Base-by-base conservation (phyloP, 1,140 invertebrate species). In the Bombus vancouverensis region DNA sequence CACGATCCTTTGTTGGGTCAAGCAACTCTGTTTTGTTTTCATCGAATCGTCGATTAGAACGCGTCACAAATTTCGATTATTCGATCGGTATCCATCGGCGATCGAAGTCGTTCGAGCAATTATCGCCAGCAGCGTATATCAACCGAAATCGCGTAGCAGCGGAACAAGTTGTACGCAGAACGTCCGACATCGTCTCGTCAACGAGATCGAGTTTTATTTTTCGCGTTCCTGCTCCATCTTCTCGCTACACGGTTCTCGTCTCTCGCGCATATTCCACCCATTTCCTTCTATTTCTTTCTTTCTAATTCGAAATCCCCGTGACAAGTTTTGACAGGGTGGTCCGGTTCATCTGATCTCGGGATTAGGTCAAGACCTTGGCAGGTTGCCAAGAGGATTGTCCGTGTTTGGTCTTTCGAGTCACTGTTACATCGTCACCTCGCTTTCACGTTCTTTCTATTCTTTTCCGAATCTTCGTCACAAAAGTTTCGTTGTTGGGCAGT, bases 311-410 rank as follows among this genome's bases (percentile, higher is more conserved):
- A 81, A 62, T 59, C 32, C 59, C 70, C 34, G 42, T 87, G 83
- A 87, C 82, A 87, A 85, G 86, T 87, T 87, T 87, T 87, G 86
- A 87, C 86, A 87, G 82, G 83, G 76, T 47, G 76, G 76, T 71
- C 44, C 77, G 47, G 77, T 44, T 85, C 76, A 76, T 87, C 82
- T 25, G 76, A 87, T 87, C 82, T 80, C 47, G 70, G 86, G 86
- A 87, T 80, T 85, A 81, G 86, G 83, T 81, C 71, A 87, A 42
- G 73, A 72, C 47, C 53, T 32, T 66, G 44, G 59, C 86, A 85
- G 83, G 86, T 81, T 80, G 73, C 44, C 57, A n/a, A 22, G 42
- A 82, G 70, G 79, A 82, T 83, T 75, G 59, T 3, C 62, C 22
- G 70, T 74, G 84, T 85, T 85, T 81, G 84, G 47, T 15, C 34